Conservation (phyloP, 2,797 vertebrate species). For the Microcaecilia unicolor region DNA sequence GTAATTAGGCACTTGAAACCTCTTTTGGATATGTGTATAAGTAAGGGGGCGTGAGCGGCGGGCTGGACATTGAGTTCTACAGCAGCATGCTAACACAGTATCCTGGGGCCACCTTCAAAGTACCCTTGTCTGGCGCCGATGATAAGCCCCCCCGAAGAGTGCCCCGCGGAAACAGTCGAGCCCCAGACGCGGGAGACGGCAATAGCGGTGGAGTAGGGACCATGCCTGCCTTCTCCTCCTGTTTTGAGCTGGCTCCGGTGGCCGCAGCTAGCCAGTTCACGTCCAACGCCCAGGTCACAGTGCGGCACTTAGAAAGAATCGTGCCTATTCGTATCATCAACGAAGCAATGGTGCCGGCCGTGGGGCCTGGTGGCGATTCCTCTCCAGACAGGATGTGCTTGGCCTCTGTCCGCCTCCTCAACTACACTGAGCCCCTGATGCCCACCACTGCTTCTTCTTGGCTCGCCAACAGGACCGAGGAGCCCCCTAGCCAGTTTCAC, state of each 20-base stretch:
- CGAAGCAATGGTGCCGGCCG: slow-evolving; percentile 18
- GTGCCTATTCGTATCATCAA: slow-evolving; percentile 48
- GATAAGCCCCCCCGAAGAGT: slow-evolving; percentile 4
- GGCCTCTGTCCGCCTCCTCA: not conserved
- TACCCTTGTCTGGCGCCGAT: slow-evolving; percentile 48
- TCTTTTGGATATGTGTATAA: too few species aligned
- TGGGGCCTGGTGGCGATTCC: slow-evolving; percentile 6
- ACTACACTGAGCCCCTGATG: not conserved
- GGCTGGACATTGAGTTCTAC: slow-evolving; percentile 77
- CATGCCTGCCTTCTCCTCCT: slow-evolving; percentile 80
- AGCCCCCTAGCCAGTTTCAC: not conserved
- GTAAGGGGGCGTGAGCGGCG: slow-evolving; percentile 3
- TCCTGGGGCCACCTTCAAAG: slow-evolving; percentile 66
- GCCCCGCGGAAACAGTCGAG: slow-evolving; percentile 16
- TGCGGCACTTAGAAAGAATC: slow-evolving; percentile 60
- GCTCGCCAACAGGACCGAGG: not conserved
- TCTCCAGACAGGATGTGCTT: slow-evolving; percentile 16
- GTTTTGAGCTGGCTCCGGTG: slow-evolving; percentile 63
- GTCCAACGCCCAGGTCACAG: slow-evolving; percentile 69
- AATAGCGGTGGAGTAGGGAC: slow-evolving; percentile 36
- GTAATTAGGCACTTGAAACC: too few species aligned
- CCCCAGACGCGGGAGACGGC: slow-evolving; percentile 4
- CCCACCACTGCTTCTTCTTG: not conserved
- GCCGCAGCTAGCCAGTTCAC: slow-evolving; percentile 56
- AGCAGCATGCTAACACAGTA: slow-evolving; percentile 83